Evolutionary conservation across 2,888 invertebrate species (phyloP), one percentile per base, ranked within the genome.

Genomic region (Maniola hyperantus): DNA sequence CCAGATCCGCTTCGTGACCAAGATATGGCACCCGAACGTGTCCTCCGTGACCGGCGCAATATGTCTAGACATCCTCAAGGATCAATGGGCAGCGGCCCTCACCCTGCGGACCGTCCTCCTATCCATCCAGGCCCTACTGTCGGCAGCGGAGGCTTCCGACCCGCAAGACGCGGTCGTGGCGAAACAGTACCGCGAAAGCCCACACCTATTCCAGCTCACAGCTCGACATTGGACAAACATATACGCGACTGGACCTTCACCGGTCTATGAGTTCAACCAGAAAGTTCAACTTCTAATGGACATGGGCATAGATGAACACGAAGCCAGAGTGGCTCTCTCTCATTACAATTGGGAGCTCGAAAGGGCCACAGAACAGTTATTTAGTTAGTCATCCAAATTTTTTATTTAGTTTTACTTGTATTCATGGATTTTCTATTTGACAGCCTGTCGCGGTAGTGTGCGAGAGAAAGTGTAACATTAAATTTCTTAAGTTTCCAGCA

Each of bases 11-110:
- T 99, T 99, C 93, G 94, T 97, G 75, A 99, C 99, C 71, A 98
- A 97, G 93, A 98, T 99, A 85, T 99, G 99, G 99, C 99, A 99
- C 93, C 99, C 99, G 64, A 99, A 99, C 91, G 99, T 99, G 81
- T 99, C 99, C 62, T 99, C 99, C 15, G 99, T 98, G 15, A 99
- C 99, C 0, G 98, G 98, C 66, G 99, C 98, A 60, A 99, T 99
- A 81, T 99, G 99, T 89, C 94, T 99, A 88, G 99, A 99, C 88
- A 99, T 99, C 81, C 93, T 99, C 66, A 99, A 99, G 93, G 98
- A 98, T 83, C 97, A 98, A 87, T 98, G 98, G 99, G 99, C 99
- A 71, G 99, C 99, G 62, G 99, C 99, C 7, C 97, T 99, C 95
- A 99, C 99, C 0, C 92, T 99, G 71, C 94, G 99, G 71, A 99